A percentile compares a stretch with the other conserved stretches of the same genome.
Evolutionary conservation across 30 jellyfish, hydroid and myxozoan species (phyloP).

Genomic region (Phacellophora camtschatica): DNA sequence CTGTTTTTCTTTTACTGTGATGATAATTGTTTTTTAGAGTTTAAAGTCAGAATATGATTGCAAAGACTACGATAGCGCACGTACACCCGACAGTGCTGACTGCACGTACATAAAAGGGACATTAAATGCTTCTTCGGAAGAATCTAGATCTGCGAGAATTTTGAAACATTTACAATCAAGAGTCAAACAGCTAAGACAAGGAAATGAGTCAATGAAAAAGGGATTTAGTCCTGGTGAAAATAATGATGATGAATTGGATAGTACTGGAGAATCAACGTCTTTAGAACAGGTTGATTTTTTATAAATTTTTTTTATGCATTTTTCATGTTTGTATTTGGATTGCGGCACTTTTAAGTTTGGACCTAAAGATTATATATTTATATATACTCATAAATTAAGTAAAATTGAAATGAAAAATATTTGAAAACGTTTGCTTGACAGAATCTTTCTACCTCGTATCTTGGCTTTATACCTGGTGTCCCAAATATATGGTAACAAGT

Average conservation of each 20-base stretch:
- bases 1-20: too few relatives aligned
- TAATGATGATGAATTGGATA: conserved; percentile 5
- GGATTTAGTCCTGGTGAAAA: conserved; percentile 59
- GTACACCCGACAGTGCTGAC: conserved; percentile 26
- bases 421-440: too few relatives aligned
- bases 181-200: conserved; percentile 61
- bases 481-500: too few relatives aligned
- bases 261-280: conserved; percentile 1
- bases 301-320: not conserved
- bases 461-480: too few relatives aligned
- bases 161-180: conserved; percentile 54
- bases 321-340: not conserved
- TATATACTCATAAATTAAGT: too few relatives aligned
- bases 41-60: too few relatives aligned
- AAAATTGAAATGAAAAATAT: too few relatives aligned
- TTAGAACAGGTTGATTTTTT: conserved; percentile 27
- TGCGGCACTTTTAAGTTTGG: not conserved
- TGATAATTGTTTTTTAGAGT: too few relatives aligned
- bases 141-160: conserved; percentile 61
- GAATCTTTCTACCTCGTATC: too few relatives aligned
- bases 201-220: conserved; percentile 63
- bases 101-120: conserved; percentile 3
- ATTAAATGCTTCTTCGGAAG: conserved; percentile 43
- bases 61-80: conserved; percentile 42
- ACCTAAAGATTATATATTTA: too few relatives aligned